Evolutionary conservation across 30 jellyfish, hydroid and myxozoan genomes (phyloP), one percentile per base, ranked within the genome.

Genomic region (Mastigias papua): DNA sequence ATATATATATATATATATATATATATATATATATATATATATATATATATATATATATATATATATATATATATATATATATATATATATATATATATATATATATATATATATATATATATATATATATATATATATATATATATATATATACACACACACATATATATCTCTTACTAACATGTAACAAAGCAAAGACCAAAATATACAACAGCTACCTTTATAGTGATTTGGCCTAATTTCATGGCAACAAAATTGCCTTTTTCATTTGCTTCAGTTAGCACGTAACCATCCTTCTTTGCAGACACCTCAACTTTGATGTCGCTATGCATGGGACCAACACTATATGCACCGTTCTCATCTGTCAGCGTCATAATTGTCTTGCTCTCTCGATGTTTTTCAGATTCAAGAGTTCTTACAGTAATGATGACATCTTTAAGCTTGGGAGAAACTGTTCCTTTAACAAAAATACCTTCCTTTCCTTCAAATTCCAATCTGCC

Each of bases 261-360:
- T 42, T 84, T 87, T 28, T 81, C 82, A 1, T 78, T 31, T 20
- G 35, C 84, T 30, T 76, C 84, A 60, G 70, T 67, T 83, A 95
- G 82, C 61, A 82, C 90, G 35, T 90, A 95, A n/a, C 99, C 99
- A 26, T 86, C 93, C 61, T 95, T 95, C 58, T 42, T 30, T 19
- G 99, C 99, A 28, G 88, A 37, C 96, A 94, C 99, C 31, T 77
- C 97, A 70, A 26, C 77, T 28, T 84, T 60, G 8, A 90, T 74
- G 69, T 90, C 99, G 63, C 97, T 84, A 73, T 94, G 99, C 88
- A 94, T 19, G 7, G 99, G 99, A 5, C 99, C 99, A 50, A 94
- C 93, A 37, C 99, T 94, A 76, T 93, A 93, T 37, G 64, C 69
- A 42, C 99, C 99, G 22, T 72, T 65, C 19, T 72, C 97, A 73